Base-by-base conservation (phyloP, 2,113 vertebrate genomes). In the Cairina moschata region DNA sequence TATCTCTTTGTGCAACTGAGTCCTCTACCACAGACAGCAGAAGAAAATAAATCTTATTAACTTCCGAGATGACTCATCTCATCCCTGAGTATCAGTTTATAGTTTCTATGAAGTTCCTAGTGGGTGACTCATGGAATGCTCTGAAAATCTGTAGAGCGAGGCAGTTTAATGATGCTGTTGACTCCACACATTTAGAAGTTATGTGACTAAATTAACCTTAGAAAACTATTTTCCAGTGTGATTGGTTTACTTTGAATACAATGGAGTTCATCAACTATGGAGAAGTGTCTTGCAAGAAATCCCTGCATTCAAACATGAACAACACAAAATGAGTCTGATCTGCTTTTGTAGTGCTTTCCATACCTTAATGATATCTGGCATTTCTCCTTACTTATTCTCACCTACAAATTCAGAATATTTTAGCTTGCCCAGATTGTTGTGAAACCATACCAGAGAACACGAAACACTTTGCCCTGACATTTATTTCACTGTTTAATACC, bases 161-260 rank as follows among this genome's bases (percentile, higher is more conserved):
- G 26, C 29, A 75, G 44, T 88, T 79, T 93, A 95, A 90, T 67
- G 55, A 81, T 78, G 60, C 63, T 91, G 72, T 85, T 94, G 71
- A 85, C 59, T 83, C 84, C 55, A 55, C 8, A 3, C 36, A 62
- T 87, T 89, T 85, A 42, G 1, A 65, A 63, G 12, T 42, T 67
- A 65, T 6, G n/a, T 42, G 29, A 92, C 94, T 4, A 16, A 40
- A 88, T 34, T 46, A 73, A 86, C 60, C 38, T 63, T 66, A 48
- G 84, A 36, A 77, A 63, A 55, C 6, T 56, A 72, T 34, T 78
- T 86, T 67, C 38, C 78, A 59, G 26, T 21, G 4, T 8, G 32
- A 83, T 4, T 31, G 25, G 14, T 50, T 65, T 56, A 29, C 85
- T 91, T 68, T 71, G 46, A 88, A 77, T 55, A 87, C 25, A 42